Base-by-base conservation (phyloP, 2,797 vertebrate genomes). In the Sylvia borin region DNA sequence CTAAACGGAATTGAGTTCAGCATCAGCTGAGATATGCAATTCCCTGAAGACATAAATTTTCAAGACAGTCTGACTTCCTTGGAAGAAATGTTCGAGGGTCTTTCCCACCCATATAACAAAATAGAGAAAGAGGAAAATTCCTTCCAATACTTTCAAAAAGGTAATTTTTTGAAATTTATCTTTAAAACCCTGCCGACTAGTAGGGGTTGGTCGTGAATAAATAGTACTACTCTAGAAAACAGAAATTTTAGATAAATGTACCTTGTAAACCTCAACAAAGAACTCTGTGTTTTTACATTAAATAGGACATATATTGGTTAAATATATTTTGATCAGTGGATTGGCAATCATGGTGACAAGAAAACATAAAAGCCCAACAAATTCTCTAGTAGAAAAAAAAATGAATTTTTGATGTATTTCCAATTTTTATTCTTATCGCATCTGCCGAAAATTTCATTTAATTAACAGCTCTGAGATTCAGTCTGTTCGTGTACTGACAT, bases 391-490 rank as follows among this genome's bases (percentile, higher is more conserved):
- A 54, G 40, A 89, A 67, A 82, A 75, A 75, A 91, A 92, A 78
- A 51, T 14, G 29, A 66, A 53, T 45, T 73, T 65, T 82, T 95
- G 75, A 93, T 88, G 43, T 54, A 54, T 93, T 94, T 92, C 94
- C 87, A 89, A 67, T 58, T 75, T 85, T 74, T 90, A 90, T 72
- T 70, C 71, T 94, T 92, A 66, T 47, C 6, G 45, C 92, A 55
- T 88, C 79, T 71, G 55, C 79, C 66, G 65, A 76, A 92, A 92
- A 92, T 67, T 81, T 85, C 48, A 61, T 75, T 95, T 90, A 90
- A 97, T 85, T 95, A 85, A n/a, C 91, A 90, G 76, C 81, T 92
- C 81, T 57, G 29, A 92, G 79, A 90, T 71, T 94, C 88, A 67
- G 92, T 95, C 85, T 89, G 79, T 92, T 93, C 65, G 1, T 82